phyloP scores from a whole-genome alignment of 2,113 vertebrate species.

The Pagrus major region DNA sequence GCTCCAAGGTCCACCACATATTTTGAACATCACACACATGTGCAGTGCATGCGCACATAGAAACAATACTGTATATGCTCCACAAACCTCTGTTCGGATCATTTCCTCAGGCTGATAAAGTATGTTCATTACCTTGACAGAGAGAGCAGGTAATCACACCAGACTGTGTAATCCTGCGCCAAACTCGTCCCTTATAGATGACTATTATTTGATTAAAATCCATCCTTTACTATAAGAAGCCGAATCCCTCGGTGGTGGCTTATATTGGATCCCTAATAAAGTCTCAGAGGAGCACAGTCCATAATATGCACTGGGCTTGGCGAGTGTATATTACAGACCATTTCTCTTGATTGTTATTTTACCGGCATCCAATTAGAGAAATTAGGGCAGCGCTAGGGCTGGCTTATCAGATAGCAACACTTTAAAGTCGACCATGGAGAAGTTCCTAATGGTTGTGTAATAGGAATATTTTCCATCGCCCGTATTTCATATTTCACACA shows the following conservation, averaged over 20 bases:
- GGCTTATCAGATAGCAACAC: slow-evolving; percentile 53
- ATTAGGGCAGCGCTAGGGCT: slow-evolving; percentile 53
- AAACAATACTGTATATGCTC: neutral
- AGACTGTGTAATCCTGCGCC: slow-evolving; percentile 55
- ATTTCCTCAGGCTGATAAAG: slow-evolving; percentile 61
- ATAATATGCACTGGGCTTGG: slow-evolving; percentile 40
- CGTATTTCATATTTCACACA: slow-evolving; percentile 69
- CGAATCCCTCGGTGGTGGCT: slow-evolving; percentile 47
- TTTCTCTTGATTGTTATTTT: slow-evolving; percentile 78
- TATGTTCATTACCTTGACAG: slow-evolving; percentile 59
- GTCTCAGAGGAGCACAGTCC: slow-evolving; percentile 56
- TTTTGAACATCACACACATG: slow-evolving; percentile 31
- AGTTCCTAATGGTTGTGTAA: slow-evolving; percentile 56
- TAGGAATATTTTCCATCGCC: slow-evolving; percentile 41
- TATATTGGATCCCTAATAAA: slow-evolving; percentile 70
- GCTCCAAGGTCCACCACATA: slow-evolving; percentile 56
- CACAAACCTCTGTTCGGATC: slow-evolving; percentile 17
- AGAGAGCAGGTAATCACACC: slow-evolving; percentile 46
- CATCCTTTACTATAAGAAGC: slow-evolving; percentile 69
- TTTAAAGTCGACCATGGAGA: slow-evolving; percentile 48
- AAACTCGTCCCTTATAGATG: slow-evolving; percentile 48
- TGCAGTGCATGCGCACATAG: neutral
- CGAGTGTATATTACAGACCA: slow-evolving; percentile 57
- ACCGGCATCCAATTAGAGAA: slow-evolving; percentile 68
- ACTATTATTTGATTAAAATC: slow-evolving; percentile 65